These are phyloP conservation scores for Rhagologus leucostigma DNA, from an alignment of 2,113 vertebrate genomes.

Conservation along the genomic window DNA sequence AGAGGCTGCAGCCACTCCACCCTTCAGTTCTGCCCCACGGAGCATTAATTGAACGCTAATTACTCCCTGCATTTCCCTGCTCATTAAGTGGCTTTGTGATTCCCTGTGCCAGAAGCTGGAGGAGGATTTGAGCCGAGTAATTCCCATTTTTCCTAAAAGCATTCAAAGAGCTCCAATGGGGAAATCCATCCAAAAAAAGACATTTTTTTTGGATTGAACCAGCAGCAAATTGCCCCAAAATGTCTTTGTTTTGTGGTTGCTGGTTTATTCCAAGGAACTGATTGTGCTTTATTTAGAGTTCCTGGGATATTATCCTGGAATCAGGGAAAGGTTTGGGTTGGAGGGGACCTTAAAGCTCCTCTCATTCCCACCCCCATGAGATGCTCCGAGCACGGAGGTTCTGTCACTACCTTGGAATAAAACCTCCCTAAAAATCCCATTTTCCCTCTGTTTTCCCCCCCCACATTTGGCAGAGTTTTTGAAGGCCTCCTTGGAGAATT, in stretches of 20 bases:
- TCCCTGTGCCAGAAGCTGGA: neutral
- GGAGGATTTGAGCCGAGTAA: neutral
- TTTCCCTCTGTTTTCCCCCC: accelerated
- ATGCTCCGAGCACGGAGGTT: neutral
- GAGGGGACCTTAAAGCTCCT: neutral
- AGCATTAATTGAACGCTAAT: neutral
- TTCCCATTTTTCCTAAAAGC: neutral
- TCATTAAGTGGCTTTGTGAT: neutral
- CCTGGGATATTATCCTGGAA: neutral
- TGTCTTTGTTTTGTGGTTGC: neutral
- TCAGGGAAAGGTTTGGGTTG: neutral
- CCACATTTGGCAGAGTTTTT: slow-evolving; percentile 81
- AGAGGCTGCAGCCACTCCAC: neutral
- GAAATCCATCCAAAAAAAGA: neutral
- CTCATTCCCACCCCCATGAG: accelerated
- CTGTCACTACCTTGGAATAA: accelerated
- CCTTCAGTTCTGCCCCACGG: neutral
- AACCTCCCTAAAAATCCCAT: neutral
- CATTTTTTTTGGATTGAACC: accelerated
- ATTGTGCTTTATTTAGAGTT: accelerated
- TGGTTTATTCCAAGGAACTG: neutral
- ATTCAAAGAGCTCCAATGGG: neutral
- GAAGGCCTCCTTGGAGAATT: slow-evolving; percentile 85
- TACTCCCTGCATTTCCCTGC: neutral
- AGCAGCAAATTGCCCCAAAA: accelerated